These are phyloP conservation scores for Xyrauchen texanus DNA, from an alignment of 2,113 vertebrate genomes.

Conservation along the genomic window DNA sequence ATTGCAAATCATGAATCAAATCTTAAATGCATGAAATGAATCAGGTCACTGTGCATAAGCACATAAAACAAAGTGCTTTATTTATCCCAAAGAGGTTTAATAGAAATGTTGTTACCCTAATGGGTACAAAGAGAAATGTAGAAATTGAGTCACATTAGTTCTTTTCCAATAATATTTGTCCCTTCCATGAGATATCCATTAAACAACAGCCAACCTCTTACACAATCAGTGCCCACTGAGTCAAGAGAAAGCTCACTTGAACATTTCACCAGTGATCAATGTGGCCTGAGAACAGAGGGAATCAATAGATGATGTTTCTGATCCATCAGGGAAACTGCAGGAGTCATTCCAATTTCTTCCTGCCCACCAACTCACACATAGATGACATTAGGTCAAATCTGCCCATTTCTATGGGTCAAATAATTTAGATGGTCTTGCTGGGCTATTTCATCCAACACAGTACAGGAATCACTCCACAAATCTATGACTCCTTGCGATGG, in stretches of 20 bases:
- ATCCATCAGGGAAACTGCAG: too few relatives aligned
- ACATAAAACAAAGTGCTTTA: background rate
- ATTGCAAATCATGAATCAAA: slow-evolving; percentile 12
- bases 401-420: background rate
- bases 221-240: slow-evolving; percentile 33
- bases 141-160: slow-evolving; percentile 9
- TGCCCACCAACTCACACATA: background rate
- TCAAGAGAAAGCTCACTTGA: slow-evolving; percentile 17
- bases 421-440: too few relatives aligned
- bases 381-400: background rate
- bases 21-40: slow-evolving; percentile 3
- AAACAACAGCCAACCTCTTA: slow-evolving; percentile 29
- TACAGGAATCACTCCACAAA: background rate
- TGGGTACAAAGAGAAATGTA: background rate
- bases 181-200: slow-evolving; percentile 23
- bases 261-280: slow-evolving; percentile 35
- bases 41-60: background rate
- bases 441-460: background rate
- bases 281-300: slow-evolving; percentile 35
- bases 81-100: background rate
- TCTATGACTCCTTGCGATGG: background rate
- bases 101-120: background rate
- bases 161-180: slow-evolving; percentile 12
- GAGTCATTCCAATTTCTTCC: background rate
- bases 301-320: slow-evolving; percentile 20